Conservation (phyloP, 2,888 invertebrate genomes). For the Sylvicola cinctus region DNA sequence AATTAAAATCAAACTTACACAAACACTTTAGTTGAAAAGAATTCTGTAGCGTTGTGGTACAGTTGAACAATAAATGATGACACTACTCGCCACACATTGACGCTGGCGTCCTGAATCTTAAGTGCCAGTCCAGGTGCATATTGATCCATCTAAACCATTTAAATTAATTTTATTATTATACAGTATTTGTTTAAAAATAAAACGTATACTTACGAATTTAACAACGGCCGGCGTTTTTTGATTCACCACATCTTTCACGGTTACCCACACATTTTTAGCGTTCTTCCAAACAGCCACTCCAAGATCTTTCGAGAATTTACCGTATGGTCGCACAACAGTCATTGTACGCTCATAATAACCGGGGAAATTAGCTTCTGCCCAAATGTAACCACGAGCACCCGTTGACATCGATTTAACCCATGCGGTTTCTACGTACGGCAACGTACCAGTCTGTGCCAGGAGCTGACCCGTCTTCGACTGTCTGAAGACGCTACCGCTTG, state of each 20-base stretch:
- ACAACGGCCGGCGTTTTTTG: constrained; percentile 32
- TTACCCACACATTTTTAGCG: constrained; percentile 27
- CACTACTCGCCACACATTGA: constrained; percentile 25
- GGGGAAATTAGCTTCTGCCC: constrained; percentile 46
- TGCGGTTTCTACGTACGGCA: constrained; percentile 39
- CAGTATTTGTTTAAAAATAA: neutral
- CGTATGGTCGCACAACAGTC: constrained; percentile 32
- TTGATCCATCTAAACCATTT: constrained; percentile 34
- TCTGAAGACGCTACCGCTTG: constrained; percentile 43
- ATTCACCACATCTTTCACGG: constrained; percentile 28
- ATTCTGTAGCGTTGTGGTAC: constrained; percentile 31
- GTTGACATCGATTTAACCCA: constrained; percentile 38
- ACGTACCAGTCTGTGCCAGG: constrained; percentile 40
- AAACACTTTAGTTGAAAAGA: constrained; percentile 54
- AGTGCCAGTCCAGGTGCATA: constrained; percentile 52
- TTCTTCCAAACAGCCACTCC: constrained; percentile 32
- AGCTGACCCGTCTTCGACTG: constrained; percentile 43
- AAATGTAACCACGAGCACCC: constrained; percentile 39
- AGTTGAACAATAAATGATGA: constrained; percentile 30
- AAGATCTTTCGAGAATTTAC: constrained; percentile 36
- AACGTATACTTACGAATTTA: constrained; percentile 28
- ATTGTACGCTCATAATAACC: constrained; percentile 33
- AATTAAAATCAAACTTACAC: no score
- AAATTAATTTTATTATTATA: neutral
- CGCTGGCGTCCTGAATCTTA: constrained; percentile 32